Conservation (phyloP, 1,140 invertebrate species). For the Amphibalanus amphitrite region DNA sequence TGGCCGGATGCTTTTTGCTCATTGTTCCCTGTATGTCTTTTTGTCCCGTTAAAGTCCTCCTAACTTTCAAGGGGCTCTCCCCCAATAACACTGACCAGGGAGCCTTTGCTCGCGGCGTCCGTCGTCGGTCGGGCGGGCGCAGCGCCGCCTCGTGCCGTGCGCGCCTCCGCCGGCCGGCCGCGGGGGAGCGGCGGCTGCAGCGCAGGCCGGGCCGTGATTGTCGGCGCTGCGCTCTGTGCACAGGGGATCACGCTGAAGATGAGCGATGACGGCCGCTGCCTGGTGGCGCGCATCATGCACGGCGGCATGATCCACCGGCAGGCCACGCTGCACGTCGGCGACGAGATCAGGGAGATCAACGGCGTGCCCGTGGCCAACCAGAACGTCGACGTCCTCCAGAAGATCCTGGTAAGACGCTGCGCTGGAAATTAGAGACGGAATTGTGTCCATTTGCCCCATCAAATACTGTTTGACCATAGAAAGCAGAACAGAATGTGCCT, state of each 20-base stretch:
- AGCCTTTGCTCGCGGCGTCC: neutral
- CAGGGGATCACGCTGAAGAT: slow-evolving; percentile 93
- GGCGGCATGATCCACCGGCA: slow-evolving; percentile 99
- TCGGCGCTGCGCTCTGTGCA: slow-evolving; percentile 19
- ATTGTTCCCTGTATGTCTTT: too few species aligned
- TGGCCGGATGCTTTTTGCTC: too few species aligned
- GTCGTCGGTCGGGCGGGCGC: slow-evolving; percentile 15
- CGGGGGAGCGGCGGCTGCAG: slow-evolving; percentile 97
- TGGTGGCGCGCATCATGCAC: slow-evolving; percentile 97
- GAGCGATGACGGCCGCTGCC: slow-evolving; percentile 90
- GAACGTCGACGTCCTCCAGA: slow-evolving; percentile 87
- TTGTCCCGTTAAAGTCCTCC: too few species aligned
- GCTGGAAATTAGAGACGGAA: too few species aligned
- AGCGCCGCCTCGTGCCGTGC: slow-evolving; percentile 63
- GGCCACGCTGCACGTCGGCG: slow-evolving; percentile 93
- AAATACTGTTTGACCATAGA: too few species aligned
- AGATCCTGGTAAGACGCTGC: slow-evolving; percentile 61
- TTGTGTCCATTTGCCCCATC: too few species aligned
- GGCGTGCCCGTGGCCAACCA: slow-evolving; percentile 89
- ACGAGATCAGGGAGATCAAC: slow-evolving; percentile 98
- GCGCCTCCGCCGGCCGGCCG: slow-evolving; percentile 85
- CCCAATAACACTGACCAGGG: too few species aligned
- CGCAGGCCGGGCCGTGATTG: slow-evolving; percentile 74
- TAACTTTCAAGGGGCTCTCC: too few species aligned
- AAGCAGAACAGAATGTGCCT: too few species aligned